Evolutionary conservation across 2,797 vertebrate species (phyloP).

Genomic region (Valencia hispanica): DNA sequence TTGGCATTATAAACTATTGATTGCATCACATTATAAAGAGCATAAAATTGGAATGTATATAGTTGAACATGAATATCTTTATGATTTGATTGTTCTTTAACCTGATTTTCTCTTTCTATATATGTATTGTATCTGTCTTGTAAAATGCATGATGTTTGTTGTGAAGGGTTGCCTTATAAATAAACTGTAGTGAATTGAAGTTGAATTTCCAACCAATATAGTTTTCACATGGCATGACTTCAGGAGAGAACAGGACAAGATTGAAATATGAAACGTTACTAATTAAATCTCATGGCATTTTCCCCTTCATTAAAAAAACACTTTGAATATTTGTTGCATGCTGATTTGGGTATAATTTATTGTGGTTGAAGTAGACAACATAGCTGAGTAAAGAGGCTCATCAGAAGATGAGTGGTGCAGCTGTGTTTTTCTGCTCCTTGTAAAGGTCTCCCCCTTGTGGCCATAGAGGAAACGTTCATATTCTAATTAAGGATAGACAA

Average conservation of each 20-base stretch:
- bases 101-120: not conserved
- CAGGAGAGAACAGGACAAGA: not conserved
- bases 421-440: conserved; percentile 2
- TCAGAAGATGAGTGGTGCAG: not conserved
- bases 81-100: not conserved
- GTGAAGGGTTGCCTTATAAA: not conserved
- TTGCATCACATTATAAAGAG: not conserved
- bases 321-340: not conserved
- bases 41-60: not conserved
- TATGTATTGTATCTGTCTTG: not conserved
- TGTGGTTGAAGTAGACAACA: not conserved
- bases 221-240: not conserved
- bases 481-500: accelerated
- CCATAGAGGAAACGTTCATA: not conserved
- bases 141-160: not conserved
- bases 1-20: not conserved
- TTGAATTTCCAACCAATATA: not conserved
- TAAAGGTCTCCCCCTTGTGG: conserved; percentile 66
- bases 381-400: not conserved
- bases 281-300: not conserved
- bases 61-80: not conserved
- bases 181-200: not conserved
- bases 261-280: not conserved
- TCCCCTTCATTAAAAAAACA: not conserved
- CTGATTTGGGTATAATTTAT: conserved; percentile 7